Base-by-base conservation (phyloP, 2,113 vertebrate species). In the Pao palembangensis region DNA sequence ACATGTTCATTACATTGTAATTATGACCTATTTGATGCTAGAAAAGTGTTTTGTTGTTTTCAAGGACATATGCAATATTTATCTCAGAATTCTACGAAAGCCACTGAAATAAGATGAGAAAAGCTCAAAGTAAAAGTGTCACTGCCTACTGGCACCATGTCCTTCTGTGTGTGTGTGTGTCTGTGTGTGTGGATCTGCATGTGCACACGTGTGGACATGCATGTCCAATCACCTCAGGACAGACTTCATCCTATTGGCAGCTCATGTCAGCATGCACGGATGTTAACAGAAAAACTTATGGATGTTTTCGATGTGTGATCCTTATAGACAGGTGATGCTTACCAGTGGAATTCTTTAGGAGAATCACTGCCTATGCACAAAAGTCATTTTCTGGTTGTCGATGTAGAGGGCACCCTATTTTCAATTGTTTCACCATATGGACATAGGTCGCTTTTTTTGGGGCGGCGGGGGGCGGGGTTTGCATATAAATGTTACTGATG, bases 201-300 rank as follows among this genome's bases (percentile, higher is more conserved):
- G 44, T 55, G 49, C 58, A 34, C 55, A 28, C 69, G 56, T 23
- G 13, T 49, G 48, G 64, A 55, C 6, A 5, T 55, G 34, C n/a
- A 14, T 68, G 15, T 74, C 59, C 54, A 69, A 59, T 72, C 12
- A 47, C 79, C 71, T 69, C 55, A 65, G 72, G 69, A 74, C 56
- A 74, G 67, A 53, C 56, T 56, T 58, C 55, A 79, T 56, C 49
- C 55, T 80, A 76, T 75, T 78, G 79, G 66, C 81, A 82, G 64
- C 67, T 61, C 61, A 59, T 71, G 65, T 78, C 76, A 64, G 19
- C 66, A 72, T 66, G 61, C 73, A 75, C 50, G 56, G 67, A 73
- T 77, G 69, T 79, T 80, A 73, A 78, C 76, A 71, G 57, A 28
- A 48, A 68, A 66, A 81, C 48, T 61, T 72, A 55, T 71, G 61